A percentile compares a stretch with the other conserved stretches of the same genome.
Conservation (phyloP, 2,113 vertebrate species). For the Brachyhypopomus gauderio region DNA sequence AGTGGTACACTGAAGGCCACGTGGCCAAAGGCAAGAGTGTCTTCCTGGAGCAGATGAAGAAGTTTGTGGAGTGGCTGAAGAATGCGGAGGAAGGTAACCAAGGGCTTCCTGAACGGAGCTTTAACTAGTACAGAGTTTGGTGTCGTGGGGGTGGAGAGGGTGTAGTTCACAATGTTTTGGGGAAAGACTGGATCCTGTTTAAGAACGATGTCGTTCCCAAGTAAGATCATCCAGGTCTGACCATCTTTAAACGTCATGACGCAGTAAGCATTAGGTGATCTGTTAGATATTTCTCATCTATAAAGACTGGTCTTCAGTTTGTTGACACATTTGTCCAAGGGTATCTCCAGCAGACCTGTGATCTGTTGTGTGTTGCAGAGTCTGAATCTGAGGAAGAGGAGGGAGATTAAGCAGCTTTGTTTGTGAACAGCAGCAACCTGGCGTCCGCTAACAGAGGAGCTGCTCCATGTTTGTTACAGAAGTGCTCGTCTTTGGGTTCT, state of each 20-base stretch:
- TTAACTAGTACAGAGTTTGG: neutral
- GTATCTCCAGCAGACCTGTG: neutral
- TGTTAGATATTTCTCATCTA: too few species aligned
- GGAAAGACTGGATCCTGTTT: too few species aligned
- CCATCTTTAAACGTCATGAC: too few species aligned
- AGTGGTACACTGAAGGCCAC: conserved; percentile 95
- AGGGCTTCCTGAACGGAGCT: neutral
- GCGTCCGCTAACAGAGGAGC: conserved; percentile 79
- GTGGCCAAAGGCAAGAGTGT: conserved; percentile 93
- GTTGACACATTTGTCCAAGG: too few species aligned
- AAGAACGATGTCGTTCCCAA: too few species aligned
- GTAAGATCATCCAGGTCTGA: too few species aligned
- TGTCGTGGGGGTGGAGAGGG: too few species aligned
- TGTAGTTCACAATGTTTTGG: too few species aligned
- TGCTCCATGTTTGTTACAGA: conserved; percentile 74
- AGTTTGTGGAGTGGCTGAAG: conserved; percentile 99
- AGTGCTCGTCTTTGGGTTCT: conserved; percentile 71
- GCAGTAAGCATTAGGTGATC: too few species aligned
- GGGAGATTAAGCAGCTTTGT: conserved; percentile 79
- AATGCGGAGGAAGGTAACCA: conserved; percentile 94
- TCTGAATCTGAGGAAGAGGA: conserved; percentile 96
- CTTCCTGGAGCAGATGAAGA: conserved; percentile 99
- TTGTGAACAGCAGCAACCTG: conserved; percentile 67
- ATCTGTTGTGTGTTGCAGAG: conserved; percentile 74
- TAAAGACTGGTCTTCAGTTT: too few species aligned